Base-by-base conservation (phyloP, 2,888 invertebrate species). In the Leptura quadrifasciata region DNA sequence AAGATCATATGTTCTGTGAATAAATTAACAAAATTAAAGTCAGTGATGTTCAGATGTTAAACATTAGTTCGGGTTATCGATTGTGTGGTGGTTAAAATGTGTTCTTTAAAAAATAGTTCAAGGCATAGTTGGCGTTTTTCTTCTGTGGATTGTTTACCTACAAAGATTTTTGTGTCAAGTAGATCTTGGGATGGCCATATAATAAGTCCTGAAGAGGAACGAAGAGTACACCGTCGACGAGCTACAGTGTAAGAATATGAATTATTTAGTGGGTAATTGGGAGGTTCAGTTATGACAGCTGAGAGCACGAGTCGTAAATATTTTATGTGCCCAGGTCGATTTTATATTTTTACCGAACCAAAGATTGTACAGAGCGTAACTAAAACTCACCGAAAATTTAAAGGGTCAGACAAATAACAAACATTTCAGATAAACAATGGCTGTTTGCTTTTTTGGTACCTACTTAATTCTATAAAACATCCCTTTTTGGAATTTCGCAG, bases 71-170 rank as follows among this genome's bases (percentile, higher is more conserved):
- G 15, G 24, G 17, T n/a, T 8, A 15, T 35, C 47, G n/a, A 12
- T 15, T 31, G 64, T 64, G 74, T 21, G 63, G n/a, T 27, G 15
- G n/a, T 70, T 57, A 58, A 9, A 76, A 85, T 83, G 84, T 84
- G 81, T 76, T 82, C 84, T 73, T 76, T 82, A 58, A 82, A 77
- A 75, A 79, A 81, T 39, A 82, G 76, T 79, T 70, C 76, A 55
- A 79, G 82, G 78, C 84, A 84, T 75, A 85, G 80, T 76, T 85
- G 84, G 85, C 85, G 83, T 79, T 86, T 83, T 72, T 85, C 79
- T 52, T 86, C 86, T 20, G 81, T 85, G 73, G 87, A 87, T 76
- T 86, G 86, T 80, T 80, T 86, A 74, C 70, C 80, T 15, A 76
- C 83, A 31, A 82, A 81, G 65, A 81, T 84, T 71, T 85, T 84